A percentile compares a stretch with the other conserved stretches of the same genome.
These are phyloP conservation scores for Drosophila willistoni DNA, from an alignment of 1,140 invertebrate species.

Conservation along the genomic window DNA sequence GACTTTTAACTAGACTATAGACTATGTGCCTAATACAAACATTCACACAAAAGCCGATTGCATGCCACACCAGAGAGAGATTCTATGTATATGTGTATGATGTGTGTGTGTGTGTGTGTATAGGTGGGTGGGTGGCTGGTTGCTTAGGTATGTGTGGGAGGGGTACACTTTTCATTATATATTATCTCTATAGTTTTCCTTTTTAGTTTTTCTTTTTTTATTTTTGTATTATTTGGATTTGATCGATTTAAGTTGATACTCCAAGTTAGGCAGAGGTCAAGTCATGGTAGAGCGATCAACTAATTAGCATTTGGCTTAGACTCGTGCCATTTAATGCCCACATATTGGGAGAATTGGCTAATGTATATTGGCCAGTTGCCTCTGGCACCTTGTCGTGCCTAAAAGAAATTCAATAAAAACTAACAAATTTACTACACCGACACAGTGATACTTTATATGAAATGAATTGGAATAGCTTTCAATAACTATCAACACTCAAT, in stretches of 20 bases:
- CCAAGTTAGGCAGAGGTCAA: slow-evolving; percentile 62
- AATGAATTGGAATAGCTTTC: too few species aligned
- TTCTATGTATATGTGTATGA: slow-evolving; percentile 6
- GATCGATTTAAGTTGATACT: slow-evolving; percentile 10
- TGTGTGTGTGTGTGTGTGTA: slow-evolving; percentile 21
- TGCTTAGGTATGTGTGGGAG: slow-evolving; percentile 26
- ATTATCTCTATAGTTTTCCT: slow-evolving; percentile 25
- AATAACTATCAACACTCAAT: too few species aligned
- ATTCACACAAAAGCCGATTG: slow-evolving; percentile 45
- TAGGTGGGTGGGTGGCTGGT: slow-evolving; percentile 16
- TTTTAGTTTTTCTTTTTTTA: slow-evolving; percentile 13
- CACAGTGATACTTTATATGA: neutral
- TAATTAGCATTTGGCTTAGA: slow-evolving; percentile 62
- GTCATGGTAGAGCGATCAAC: slow-evolving; percentile 75
- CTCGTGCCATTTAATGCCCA: slow-evolving; percentile 52
- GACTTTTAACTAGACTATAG: slow-evolving; percentile 63
- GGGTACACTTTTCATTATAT: slow-evolving; percentile 18
- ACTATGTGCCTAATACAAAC: slow-evolving; percentile 48
- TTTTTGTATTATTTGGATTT: slow-evolving; percentile 8
- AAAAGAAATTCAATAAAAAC: neutral
- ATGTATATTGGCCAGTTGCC: neutral
- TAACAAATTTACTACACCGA: neutral
- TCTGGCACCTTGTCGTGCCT: neutral
- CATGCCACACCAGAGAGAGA: slow-evolving; percentile 29
- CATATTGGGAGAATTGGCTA: slow-evolving; percentile 16